Percentiles rank a stretch among this genome's conserved stretches.
These are phyloP conservation scores for Galleria mellonella DNA, from an alignment of 1,140 invertebrate genomes.

Conservation along the genomic window DNA sequence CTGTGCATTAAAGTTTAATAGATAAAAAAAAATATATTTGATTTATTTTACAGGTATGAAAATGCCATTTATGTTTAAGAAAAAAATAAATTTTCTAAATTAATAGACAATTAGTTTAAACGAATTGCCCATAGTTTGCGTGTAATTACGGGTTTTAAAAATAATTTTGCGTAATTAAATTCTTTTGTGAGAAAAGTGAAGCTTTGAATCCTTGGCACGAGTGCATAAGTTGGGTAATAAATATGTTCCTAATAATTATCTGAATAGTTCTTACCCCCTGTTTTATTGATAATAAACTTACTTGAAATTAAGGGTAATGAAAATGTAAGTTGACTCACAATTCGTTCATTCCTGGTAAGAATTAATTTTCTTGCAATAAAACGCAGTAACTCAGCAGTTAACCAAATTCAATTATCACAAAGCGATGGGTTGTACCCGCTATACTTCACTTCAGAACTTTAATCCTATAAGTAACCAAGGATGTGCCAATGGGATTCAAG, in stretches of 20 bases:
- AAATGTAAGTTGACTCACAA: constrained; percentile 23
- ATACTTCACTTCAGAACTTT: not conserved
- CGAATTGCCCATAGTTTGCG: too few relatives aligned
- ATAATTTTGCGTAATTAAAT: too few relatives aligned
- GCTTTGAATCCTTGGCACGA: not conserved
- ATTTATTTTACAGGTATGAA: too few relatives aligned
- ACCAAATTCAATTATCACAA: constrained; percentile 35
- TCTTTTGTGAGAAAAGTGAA: too few relatives aligned
- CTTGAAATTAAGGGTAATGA: constrained; percentile 33
- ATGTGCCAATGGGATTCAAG: too few relatives aligned
- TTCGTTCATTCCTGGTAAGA: constrained; percentile 26
- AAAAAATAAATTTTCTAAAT: too few relatives aligned
- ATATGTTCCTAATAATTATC: constrained; percentile 11
- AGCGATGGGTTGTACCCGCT: not conserved
- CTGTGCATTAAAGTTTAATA: too few relatives aligned
- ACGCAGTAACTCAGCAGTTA: constrained; percentile 22
- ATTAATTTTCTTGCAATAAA: constrained; percentile 44
- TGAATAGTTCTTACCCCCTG: constrained; percentile 17
- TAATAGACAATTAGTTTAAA: too few relatives aligned
- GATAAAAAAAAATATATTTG: too few relatives aligned
- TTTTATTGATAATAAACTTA: constrained; percentile 35
- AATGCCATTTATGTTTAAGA: too few relatives aligned
- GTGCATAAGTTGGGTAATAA: not conserved
- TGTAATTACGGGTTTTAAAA: too few relatives aligned
- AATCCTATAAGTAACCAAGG: too few relatives aligned